Conservation (phyloP, 2,888 invertebrate species). For the Philereme transversata region DNA sequence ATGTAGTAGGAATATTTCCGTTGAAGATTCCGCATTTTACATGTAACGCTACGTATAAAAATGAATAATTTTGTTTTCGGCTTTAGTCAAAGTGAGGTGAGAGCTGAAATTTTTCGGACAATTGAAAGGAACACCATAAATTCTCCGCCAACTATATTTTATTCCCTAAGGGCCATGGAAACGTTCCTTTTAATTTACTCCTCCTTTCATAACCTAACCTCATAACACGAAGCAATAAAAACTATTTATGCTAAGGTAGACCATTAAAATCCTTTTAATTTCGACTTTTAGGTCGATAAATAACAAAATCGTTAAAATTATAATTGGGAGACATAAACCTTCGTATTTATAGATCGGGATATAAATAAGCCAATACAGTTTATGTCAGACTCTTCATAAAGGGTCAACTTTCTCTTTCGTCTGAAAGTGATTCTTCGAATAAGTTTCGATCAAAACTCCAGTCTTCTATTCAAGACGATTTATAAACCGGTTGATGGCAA, state of each 20-base stretch:
- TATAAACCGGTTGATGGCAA: too few relatives aligned
- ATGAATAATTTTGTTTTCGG: not conserved
- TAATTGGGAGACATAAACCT: conserved; percentile 30
- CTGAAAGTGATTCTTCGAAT: too few relatives aligned
- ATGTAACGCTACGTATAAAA: too few relatives aligned
- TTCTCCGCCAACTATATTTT: conserved; percentile 3
- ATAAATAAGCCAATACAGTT: conserved; percentile 23
- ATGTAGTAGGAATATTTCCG: too few relatives aligned
- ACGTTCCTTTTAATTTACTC: conserved; percentile 14
- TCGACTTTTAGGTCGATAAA: conserved; percentile 29
- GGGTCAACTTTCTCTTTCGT: too few relatives aligned
- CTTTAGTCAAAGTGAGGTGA: not conserved
- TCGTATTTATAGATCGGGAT: conserved; percentile 22
- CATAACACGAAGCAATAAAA: conserved; percentile 34
- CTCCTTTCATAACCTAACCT: conserved; percentile 23
- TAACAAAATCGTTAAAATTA: conserved; percentile 37
- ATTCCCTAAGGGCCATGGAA: not conserved
- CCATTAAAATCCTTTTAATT: conserved; percentile 37
- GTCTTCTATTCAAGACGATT: too few relatives aligned
- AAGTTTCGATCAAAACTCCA: too few relatives aligned
- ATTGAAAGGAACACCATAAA: not conserved
- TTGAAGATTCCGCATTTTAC: too few relatives aligned
- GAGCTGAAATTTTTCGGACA: not conserved
- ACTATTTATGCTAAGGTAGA: conserved; percentile 32
- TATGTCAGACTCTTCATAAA: not conserved